Base-by-base conservation (phyloP, 35 echinoderm and acorn worm genomes). In the Lytechinus pictus region DNA sequence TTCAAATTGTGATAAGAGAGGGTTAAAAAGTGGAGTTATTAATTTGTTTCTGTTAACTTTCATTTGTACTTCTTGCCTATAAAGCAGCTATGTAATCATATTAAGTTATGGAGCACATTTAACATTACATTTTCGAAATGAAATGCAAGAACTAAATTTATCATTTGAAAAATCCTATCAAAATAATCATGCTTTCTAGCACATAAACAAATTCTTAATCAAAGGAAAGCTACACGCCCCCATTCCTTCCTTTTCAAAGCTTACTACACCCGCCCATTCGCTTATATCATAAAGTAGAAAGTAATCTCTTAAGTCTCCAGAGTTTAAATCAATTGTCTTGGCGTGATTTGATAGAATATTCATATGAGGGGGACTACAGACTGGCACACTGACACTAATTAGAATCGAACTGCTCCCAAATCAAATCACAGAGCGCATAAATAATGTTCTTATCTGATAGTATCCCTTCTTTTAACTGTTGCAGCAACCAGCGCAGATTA, bases 241-340 rank as follows among this genome's bases (percentile, higher is more conserved):
- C 2, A 19, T 7, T 7, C 16, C 66, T 3, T 24, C 21, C 19
- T 79, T 24, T 24, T 24, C 66, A 8, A 7, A 24, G 19, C 66
- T 16, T 16, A 79, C 66, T 8, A 24, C n/a, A 79, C 19, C 19
- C 61, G 24, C 61, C 56, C 56, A 14, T 24, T 79, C 66, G 66
- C n/a, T 79, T 79, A 79, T 79, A 79, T 79, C 66, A 79, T 79
- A n/a, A 8, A 24, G 19, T n/a, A 7, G 52, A 33, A 52, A 27
- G 29, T 90, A 90, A 90, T 90, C 88, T 90, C 88, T 54, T 54
- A 55, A 93, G 55, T 56, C 92, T 57, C 92, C 53, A 54, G 92
- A 93, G 92, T 93, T 93, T 93, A 93, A 93, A 93, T 93, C 92
- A 93, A 93, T 93, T 93, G 92, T 93, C 92, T 57, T 57, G 52